A percentile compares a stretch with the other conserved stretches of the same genome.
Evolutionary conservation across 2,888 invertebrate genomes (phyloP).

Genomic region (Dioctria linearis): DNA sequence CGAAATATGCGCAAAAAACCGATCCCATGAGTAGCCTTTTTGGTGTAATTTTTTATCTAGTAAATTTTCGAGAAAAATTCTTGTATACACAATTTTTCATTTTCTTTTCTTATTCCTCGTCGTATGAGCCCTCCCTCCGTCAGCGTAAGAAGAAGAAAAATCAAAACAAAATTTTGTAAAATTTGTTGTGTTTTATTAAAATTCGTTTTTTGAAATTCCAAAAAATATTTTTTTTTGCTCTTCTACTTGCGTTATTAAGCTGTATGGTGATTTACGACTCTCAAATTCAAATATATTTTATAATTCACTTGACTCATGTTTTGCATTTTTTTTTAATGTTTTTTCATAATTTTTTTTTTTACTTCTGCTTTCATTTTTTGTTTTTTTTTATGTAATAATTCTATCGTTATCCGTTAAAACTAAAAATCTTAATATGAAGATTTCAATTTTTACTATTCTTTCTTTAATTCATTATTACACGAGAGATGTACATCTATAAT

Average conservation of each 20-base stretch:
- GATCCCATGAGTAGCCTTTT: too few relatives aligned
- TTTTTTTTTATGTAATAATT: conserved; percentile 39
- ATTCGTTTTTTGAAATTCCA: conserved; percentile 53
- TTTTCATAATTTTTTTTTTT: conserved; percentile 4
- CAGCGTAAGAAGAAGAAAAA: neutral
- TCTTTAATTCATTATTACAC: conserved; percentile 22
- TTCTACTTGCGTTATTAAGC: conserved; percentile 50
- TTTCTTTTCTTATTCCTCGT: too few relatives aligned
- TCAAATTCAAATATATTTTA: conserved; percentile 28
- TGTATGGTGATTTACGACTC: conserved; percentile 44
- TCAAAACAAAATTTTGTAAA: conserved; percentile 26
- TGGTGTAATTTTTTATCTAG: too few relatives aligned
- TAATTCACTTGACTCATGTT: too few relatives aligned
- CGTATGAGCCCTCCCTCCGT: too few relatives aligned
- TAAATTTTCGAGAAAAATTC: too few relatives aligned
- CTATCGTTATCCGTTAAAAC: conserved; percentile 41
- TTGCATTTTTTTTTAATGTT: too few relatives aligned
- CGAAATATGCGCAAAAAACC: too few relatives aligned
- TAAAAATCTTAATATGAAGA: conserved; percentile 49
- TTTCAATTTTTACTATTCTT: conserved; percentile 35
- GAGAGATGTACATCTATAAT: conserved; percentile 37
- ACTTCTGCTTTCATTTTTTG: conserved; percentile 18
- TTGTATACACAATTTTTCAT: too few relatives aligned
- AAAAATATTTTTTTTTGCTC: conserved; percentile 46
- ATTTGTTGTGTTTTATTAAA: conserved; percentile 53